Evolutionary conservation across 2,113 vertebrate species (phyloP), one percentile per base, ranked within the genome.

Genomic region (Gobio gobio): DNA sequence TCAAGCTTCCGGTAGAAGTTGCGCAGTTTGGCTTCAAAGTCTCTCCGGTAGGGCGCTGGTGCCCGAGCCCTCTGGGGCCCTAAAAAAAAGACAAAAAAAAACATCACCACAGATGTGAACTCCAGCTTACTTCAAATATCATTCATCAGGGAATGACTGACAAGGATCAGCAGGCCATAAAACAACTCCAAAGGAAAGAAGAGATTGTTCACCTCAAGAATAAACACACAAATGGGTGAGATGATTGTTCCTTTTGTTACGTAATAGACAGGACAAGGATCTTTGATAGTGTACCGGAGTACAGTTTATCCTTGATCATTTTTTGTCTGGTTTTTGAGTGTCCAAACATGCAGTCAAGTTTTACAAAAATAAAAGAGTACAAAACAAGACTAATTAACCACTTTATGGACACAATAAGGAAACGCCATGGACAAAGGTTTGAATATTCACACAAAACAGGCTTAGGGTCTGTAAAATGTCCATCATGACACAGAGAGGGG

Each of bases 1-100:
- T 97, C 96, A 89, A 97, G 93, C 94, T 97, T 97, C 90, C 96
- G 92, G 90, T 97, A 97, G 92, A 97, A 97, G 90, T 97, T 97
- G 75, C 96, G 95, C 79, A 97, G 94, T 90, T 97, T 97, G 86
- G 96, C 96, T 90, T 97, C 96, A 24, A 97, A 97, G 90, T 97
- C 96, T 93, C 96, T 96, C 84, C 96, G 94, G 84, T 97, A 97
- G 0, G 96, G 96, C 64, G 96, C 97, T 72, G 96, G 96, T 13
- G 96, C 96, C 90, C 96, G 94, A 63, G 96, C 96, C 91, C 96
- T 93, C 86, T 97, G 96, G 43, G 96, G 92, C 33, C 96, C 96
- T 97, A 89, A 20, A 68, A 85, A 88, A 73, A 75, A 78, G 3
- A 84, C 51, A 36, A 75, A 29, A 61, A 24, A 75, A 29, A 61